Evolutionary conservation across 92 coral and sea anemone genomes (phyloP), one percentile per base, ranked within the genome.

Genomic region (Zoanthus gigantus): DNA sequence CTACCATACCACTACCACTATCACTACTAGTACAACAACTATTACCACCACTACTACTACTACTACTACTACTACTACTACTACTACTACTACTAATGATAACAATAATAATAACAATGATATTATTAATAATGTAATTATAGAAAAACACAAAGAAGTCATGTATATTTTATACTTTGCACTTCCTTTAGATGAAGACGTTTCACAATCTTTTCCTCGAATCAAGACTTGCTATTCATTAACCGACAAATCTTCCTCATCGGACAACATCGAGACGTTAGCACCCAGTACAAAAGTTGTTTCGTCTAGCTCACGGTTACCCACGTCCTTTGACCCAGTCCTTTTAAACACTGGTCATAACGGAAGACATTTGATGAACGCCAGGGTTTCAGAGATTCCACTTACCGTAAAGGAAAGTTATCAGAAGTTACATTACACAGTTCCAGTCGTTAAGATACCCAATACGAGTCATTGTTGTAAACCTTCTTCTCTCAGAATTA

Each of bases 141-240:
- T 37, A 37, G 3, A 37, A 37, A 37, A 37, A 37, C 42, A 37
- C 42, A 37, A 37, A 37, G 42, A 37, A 2, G 3, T 37, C 4
- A 37, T 37, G 4, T 4, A 2, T 37, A 4, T 37, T 37, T 37
- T 37, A 37, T 37, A 37, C 4, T 37, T 37, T 37, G 42, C 42
- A 4, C 4, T 37, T 37, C 42, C 42, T 81, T 54, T 46, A 72
- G 76, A 44, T 42, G 85, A 84, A 6, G 13, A 37, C 53, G 86
- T 53, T 18, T 72, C 83, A 34, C 80, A 57, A 74, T 18, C 88
- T 48, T 90, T 78, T 75, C 94, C 96, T 1, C 92, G 88, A 73
- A 92, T 94, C 80, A 90, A 90, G 56, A 91, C 91, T 58, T 94
- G 96, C 77, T 92, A 87, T 71, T 94, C 96, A 7, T 78, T 90